Conservation (phyloP, 1,140 invertebrate genomes). For the Cydia amplana region DNA sequence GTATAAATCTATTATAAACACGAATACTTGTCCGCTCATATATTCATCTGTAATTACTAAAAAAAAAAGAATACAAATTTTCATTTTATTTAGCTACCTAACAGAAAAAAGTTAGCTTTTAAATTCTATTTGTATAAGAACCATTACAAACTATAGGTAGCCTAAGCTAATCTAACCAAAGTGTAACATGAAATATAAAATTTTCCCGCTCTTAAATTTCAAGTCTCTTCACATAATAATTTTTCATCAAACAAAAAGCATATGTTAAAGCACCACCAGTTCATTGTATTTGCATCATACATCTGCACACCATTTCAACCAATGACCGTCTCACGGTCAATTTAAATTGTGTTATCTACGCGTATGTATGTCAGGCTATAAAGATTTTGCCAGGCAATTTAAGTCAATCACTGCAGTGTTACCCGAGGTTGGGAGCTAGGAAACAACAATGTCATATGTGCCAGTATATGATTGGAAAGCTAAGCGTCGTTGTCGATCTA, state of each 20-base stretch:
- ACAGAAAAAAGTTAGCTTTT: too few species aligned
- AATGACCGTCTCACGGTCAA: background rate
- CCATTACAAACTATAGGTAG: too few species aligned
- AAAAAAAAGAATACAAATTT: background rate
- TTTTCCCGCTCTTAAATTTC: too few species aligned
- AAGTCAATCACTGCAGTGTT: background rate
- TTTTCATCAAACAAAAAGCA: too few species aligned
- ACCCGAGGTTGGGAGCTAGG: background rate
- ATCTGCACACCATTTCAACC: too few species aligned
- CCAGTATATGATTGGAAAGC: background rate
- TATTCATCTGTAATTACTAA: background rate
- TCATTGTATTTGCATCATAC: too few species aligned
- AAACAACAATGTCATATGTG: background rate
- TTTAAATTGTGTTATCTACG: background rate
- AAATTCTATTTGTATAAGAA: too few species aligned
- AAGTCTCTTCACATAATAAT: too few species aligned
- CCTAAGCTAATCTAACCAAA: too few species aligned
- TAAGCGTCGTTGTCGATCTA: background rate
- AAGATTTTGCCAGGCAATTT: background rate
- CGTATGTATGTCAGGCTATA: background rate
- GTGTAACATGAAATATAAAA: too few species aligned
- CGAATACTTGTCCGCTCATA: constrained; percentile 6
- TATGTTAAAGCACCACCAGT: too few species aligned
- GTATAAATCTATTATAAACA: background rate
- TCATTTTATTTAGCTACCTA: too few species aligned